Conservation (phyloP, 2,888 invertebrate genomes). For the Rhorus exstirpatorius region DNA sequence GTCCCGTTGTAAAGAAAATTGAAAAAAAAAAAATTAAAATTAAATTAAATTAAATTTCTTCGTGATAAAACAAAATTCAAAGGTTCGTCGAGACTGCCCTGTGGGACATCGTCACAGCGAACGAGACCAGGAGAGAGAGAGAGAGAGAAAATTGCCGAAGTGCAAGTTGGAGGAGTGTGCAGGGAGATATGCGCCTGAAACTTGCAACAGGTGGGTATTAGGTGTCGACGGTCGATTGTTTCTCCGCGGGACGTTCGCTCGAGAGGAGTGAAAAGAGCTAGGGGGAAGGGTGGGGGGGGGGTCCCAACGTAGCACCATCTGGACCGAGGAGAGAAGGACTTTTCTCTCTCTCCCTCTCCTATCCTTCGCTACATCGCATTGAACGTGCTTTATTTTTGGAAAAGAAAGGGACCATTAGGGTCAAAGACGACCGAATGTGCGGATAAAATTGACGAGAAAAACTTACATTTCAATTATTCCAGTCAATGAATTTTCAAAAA, state of each 20-base stretch:
- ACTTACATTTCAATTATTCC: not conserved
- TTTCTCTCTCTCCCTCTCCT: slow-evolving; percentile 33
- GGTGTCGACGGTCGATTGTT: slow-evolving; percentile 74
- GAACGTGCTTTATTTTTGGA: slow-evolving; percentile 63
- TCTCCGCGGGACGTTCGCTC: slow-evolving; percentile 68
- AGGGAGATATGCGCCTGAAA: slow-evolving; percentile 70
- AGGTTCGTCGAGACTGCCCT: not conserved
- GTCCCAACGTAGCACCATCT: slow-evolving; percentile 61
- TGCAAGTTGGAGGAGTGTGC: slow-evolving; percentile 61
- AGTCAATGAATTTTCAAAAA: not conserved
- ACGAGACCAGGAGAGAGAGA: slow-evolving; percentile 13
- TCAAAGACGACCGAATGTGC: slow-evolving; percentile 16
- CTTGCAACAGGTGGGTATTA: slow-evolving; percentile 76
- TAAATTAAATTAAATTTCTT: too few relatives aligned
- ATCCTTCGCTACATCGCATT: slow-evolving; percentile 35
- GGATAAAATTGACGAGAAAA: not conserved
- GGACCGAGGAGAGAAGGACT: slow-evolving; percentile 47
- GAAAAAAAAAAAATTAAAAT: too few relatives aligned
- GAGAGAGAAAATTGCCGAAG: slow-evolving; percentile 17
- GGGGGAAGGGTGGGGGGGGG: slow-evolving; percentile 3
- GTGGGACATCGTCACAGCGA: slow-evolving; percentile 34
- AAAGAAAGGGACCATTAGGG: slow-evolving; percentile 36
- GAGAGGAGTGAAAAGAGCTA: slow-evolving; percentile 16
- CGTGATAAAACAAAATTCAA: not conserved
- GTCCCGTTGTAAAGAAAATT: too few relatives aligned